Base-by-base conservation (phyloP, 2,888 invertebrate species). In the Melinopterus prodromus region DNA sequence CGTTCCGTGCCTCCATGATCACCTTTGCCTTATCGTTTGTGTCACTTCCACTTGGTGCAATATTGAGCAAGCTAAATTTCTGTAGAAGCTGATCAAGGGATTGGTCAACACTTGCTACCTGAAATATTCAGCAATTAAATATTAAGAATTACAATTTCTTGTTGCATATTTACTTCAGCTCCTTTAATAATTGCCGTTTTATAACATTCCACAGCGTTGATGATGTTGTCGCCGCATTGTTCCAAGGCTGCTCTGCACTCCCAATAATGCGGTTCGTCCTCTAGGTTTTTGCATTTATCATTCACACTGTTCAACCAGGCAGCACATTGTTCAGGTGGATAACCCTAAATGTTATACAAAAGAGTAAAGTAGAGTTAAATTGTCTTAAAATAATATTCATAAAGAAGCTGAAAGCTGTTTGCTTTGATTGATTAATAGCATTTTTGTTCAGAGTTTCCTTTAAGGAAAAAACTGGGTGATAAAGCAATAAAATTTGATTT, bases 191-290 rank as follows among this genome's bases (percentile, higher is more conserved):
- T 90, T 16, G 92, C 92, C 71, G 91, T 90, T 81, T 91, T 90
- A 90, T 92, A 92, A 86, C 91, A 92, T 80, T 92, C 90, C n/a
- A 92, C 90, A 0, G 92, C 92, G 12, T 90, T 89, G 0, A 90
- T 89, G 70, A 92, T 86, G 84, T 93, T 91, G 0, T 92, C 92
- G 0, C 91, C 84, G 0, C 88, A 82, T 85, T 92, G 91, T 84
- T 92, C 92, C 0, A 93, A 85, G 0, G 91, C 91, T 0, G 92
- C 92, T 0, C 92, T 86, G 80, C 92, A 92, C 85, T 93, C 92
- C 93, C 93, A 93, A 85, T 92, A 93, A 0, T 90, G 88, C 0
- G 92, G 90, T 0, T 87, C 87, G 3, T 90, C 86, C 0, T 89
- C 89, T 0, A 91, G 89, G 0, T 85, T 77, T 0, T 89, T 88